Conservation (phyloP, 2,797 vertebrate genomes). For the Tenualosa thibaudeaui region DNA sequence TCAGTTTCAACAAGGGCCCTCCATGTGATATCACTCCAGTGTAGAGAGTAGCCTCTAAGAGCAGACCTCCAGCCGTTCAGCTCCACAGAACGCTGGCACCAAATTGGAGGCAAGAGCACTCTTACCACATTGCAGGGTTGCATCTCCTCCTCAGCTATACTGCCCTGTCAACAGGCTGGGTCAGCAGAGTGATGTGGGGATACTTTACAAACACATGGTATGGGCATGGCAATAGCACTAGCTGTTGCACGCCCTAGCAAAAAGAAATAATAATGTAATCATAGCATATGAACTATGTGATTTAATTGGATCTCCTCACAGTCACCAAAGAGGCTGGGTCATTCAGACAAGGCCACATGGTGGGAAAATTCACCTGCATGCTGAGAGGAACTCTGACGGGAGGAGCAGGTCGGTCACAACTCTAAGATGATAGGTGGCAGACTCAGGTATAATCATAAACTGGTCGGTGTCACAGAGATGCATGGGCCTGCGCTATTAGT, state of each 20-base stretch:
- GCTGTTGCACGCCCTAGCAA: neutral
- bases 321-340: neutral
- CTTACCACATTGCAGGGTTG: neutral
- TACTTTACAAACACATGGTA: neutral
- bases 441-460: neutral
- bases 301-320: neutral
- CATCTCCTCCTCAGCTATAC: neutral
- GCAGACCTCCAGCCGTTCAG: neutral
- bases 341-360: neutral
- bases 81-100: neutral
- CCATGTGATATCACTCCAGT: neutral
- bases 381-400: neutral
- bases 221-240: neutral
- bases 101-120: neutral
- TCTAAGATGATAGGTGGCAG: neutral
- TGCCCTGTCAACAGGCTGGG: neutral
- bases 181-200: neutral
- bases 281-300: neutral
- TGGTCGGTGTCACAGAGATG: neutral
- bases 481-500: constrained; percentile 16
- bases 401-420: neutral
- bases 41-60: neutral
- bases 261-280: neutral
- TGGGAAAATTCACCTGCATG: neutral
- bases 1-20: constrained; percentile 8